Evolutionary conservation across 2,797 vertebrate species (phyloP).

Genomic region (Rhinella marina): DNA sequence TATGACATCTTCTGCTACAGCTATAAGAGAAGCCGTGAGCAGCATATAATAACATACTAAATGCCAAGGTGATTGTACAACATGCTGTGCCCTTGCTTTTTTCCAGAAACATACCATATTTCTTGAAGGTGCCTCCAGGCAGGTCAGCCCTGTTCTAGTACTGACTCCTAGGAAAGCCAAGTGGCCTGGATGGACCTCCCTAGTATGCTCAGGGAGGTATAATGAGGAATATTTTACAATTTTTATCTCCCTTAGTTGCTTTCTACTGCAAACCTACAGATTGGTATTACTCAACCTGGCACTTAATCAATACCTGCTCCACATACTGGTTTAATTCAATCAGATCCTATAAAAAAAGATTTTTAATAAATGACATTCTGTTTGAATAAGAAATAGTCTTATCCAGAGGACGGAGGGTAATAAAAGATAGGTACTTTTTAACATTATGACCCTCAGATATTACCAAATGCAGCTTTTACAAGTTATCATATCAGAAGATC

Average conservation of each 20-base stretch:
- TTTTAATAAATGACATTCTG: not conserved
- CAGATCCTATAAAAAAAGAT: not conserved
- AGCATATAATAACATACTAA: not conserved
- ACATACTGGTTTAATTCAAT: not conserved
- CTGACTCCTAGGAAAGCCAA: not conserved
- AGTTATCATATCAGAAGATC: not conserved
- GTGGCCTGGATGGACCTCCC: not conserved
- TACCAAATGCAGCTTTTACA: not conserved
- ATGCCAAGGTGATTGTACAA: slow-evolving; percentile 10
- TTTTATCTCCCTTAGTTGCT: not conserved
- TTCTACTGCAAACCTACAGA: not conserved
- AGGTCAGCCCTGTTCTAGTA: not conserved
- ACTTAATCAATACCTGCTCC: not conserved
- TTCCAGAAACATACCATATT: not conserved
- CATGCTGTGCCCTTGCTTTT: slow-evolving; percentile 5
- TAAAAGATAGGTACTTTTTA: not conserved
- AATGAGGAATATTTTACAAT: not conserved
- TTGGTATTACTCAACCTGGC: not conserved
- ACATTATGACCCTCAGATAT: not conserved
- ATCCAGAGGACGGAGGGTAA: not conserved
- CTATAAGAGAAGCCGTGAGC: not conserved
- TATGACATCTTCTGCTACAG: not conserved
- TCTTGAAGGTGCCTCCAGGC: slow-evolving; percentile 3
- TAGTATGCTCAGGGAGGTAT: not conserved
- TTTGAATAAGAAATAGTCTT: not conserved